A percentile compares a stretch with the other conserved stretches of the same genome.
Conservation (phyloP, 2,888 invertebrate species). For the Malachius bipustulatus region DNA sequence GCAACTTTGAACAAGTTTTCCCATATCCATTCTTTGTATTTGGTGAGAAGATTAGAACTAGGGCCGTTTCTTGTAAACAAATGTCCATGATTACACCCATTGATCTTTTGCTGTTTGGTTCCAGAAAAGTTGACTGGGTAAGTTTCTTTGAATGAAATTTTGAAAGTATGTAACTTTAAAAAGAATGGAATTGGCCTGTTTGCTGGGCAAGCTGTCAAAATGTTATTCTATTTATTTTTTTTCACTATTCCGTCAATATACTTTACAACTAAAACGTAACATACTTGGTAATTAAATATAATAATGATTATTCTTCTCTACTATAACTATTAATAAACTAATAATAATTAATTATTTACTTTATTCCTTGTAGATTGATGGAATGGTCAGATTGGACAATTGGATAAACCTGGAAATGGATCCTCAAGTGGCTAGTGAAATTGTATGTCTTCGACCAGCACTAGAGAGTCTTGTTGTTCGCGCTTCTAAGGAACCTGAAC, state of each 20-base stretch:
- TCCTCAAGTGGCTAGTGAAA: slow-evolving; percentile 61
- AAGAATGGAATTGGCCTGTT: too few relatives aligned
- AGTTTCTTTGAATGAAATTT: slow-evolving; percentile 23
- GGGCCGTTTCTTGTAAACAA: slow-evolving; percentile 93
- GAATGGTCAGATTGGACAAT: slow-evolving; percentile 73
- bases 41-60: slow-evolving; percentile 93
- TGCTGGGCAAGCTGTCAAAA: too few relatives aligned
- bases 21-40: slow-evolving; percentile 95
- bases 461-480: slow-evolving; percentile 74
- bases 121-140: slow-evolving; percentile 71
- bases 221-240: too few relatives aligned
- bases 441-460: slow-evolving; percentile 79
- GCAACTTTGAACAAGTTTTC: slow-evolving; percentile 69
- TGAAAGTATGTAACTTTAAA: not conserved
- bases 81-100: slow-evolving; percentile 88
- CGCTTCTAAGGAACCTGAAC: slow-evolving; percentile 69
- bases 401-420: slow-evolving; percentile 90
- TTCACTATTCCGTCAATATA: too few relatives aligned
- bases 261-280: too few relatives aligned
- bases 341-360: too few relatives aligned
- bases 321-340: too few relatives aligned
- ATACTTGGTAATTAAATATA: too few relatives aligned
- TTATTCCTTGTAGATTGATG: slow-evolving; percentile 42
- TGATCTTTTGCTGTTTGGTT: slow-evolving; percentile 84
- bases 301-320: too few relatives aligned